phyloP scores from a whole-genome alignment of 2,797 vertebrate genomes.

The Echeneis naucrates region DNA sequence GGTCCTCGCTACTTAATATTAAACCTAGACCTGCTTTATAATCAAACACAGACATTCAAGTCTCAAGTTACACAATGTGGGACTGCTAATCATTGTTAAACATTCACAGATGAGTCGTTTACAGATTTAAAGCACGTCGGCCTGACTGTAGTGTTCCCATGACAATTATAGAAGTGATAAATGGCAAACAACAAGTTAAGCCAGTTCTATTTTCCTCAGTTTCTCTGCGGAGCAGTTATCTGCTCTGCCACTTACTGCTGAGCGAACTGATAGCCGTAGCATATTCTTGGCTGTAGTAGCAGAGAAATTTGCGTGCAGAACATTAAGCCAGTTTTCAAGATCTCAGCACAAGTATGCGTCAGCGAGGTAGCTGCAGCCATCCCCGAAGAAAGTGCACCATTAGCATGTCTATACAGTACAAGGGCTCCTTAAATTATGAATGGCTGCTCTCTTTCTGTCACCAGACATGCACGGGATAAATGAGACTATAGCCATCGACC shows the following conservation, averaged over 20 bases:
- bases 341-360: constrained; percentile 28
- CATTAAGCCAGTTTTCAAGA: constrained; percentile 50
- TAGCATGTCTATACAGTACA: constrained; percentile 66
- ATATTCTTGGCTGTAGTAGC: constrained; percentile 10
- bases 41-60: too few species aligned
- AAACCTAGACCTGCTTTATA: too few species aligned
- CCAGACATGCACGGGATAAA: constrained; percentile 64
- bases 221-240: constrained; percentile 21
- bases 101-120: background rate
- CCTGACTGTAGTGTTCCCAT: background rate
- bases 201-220: background rate
- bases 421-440: constrained; percentile 78
- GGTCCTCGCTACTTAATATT: too few species aligned
- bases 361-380: constrained; percentile 33
- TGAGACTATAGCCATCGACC: constrained; percentile 56
- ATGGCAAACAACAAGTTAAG: constrained; percentile 25
- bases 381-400: constrained; percentile 62
- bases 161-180: background rate
- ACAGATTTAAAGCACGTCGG: background rate
- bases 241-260: constrained; percentile 8
- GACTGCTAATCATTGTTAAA: background rate
- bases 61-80: too few species aligned
- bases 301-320: constrained; percentile 19
- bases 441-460: constrained; percentile 80
- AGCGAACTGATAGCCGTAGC: background rate